Base-by-base conservation (phyloP, 2,797 vertebrate species). In the Gymnoscopelus microlampas region DNA sequence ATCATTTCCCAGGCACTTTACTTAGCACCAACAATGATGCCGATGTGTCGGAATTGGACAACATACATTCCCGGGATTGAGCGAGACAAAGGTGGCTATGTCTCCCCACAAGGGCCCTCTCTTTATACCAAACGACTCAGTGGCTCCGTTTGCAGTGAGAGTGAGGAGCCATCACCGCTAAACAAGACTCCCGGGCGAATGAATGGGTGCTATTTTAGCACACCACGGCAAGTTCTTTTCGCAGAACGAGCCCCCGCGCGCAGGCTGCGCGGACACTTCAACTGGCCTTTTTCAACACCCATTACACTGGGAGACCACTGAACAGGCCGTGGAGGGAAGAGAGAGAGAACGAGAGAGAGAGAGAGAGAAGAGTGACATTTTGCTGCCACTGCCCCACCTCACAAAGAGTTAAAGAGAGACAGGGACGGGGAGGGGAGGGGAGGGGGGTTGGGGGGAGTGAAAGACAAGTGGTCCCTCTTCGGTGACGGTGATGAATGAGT, bases 401-500 rank as follows among this genome's bases (percentile, higher is more conserved):
- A 81, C 83, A 92, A 91, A 70, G 86, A 91, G 90, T 87, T 88
- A 91, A 89, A 88, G 72, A 86, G 60, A 79, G 64, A 49, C 26
- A 24, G 26, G 32, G 51, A 67, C 15, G 4, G 49, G 26, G 13
- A 51, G 60, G 64, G 53, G 24, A n/a, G 4, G 49, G 8, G 44
- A 50, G 47, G 58, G 2, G 39, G 53, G 53, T 66, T 50, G 54
- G 62, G 2, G 60, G 71, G 69, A 85, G 68, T 86, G 87, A 94
- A 88, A 87, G 86, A 87, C 75, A 74, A 90, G 86, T 62, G 60
- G 82, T 76, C 69, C 63, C 64, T 80, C 86, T 87, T 76, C 78
- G 26, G 75, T 82, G 85, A 87, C 81, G 80, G 85, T 91, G 90
- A 91, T 86, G 92, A 94, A 95, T 89, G 93, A 88, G 78, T 87